These are phyloP conservation scores for Etheostoma perlongum DNA, from an alignment of 2,797 vertebrate genomes.

Conservation along the genomic window DNA sequence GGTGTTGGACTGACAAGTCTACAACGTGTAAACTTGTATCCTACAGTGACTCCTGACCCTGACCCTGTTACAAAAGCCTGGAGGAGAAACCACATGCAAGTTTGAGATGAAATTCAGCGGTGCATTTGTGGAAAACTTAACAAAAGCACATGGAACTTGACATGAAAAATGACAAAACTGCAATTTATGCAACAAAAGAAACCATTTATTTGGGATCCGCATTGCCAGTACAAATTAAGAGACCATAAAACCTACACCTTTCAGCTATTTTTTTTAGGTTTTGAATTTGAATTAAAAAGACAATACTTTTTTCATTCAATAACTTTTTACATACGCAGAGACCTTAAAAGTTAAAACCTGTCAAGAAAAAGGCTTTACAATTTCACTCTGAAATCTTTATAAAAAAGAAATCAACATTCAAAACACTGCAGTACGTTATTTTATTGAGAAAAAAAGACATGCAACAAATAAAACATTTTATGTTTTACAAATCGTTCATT, in stretches of 20 bases:
- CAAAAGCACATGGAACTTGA: not conserved
- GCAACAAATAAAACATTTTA: conserved; percentile 90
- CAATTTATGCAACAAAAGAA: conserved; percentile 92
- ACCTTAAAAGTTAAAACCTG: conserved; percentile 91
- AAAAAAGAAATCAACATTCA: conserved; percentile 87
- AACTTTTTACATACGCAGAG: conserved; percentile 89
- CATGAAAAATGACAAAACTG: conserved; percentile 58
- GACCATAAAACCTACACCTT: conserved; percentile 94
- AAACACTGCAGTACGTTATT: conserved; percentile 89
- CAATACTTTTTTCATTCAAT: conserved; percentile 86
- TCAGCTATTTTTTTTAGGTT: conserved; percentile 89
- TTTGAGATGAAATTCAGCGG: conserved; percentile 2
- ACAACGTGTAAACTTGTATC: conserved; percentile 76
- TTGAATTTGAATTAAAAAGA: conserved; percentile 90
- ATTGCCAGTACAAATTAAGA: conserved; percentile 98
- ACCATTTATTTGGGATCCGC: conserved; percentile 96
- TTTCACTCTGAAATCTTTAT: conserved; percentile 85
- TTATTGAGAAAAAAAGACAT: conserved; percentile 90
- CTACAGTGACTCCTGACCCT: conserved; percentile 77
- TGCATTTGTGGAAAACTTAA: not conserved
- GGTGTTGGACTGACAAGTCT: conserved; percentile 69
- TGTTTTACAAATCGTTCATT: conserved; percentile 87
- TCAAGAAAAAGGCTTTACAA: conserved; percentile 86
- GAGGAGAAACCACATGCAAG: conserved; percentile 34
- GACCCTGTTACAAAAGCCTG: conserved; percentile 63